These are phyloP conservation scores for Archocentrus centrarchus DNA, from an alignment of 2,113 vertebrate genomes.

Conservation along the genomic window DNA sequence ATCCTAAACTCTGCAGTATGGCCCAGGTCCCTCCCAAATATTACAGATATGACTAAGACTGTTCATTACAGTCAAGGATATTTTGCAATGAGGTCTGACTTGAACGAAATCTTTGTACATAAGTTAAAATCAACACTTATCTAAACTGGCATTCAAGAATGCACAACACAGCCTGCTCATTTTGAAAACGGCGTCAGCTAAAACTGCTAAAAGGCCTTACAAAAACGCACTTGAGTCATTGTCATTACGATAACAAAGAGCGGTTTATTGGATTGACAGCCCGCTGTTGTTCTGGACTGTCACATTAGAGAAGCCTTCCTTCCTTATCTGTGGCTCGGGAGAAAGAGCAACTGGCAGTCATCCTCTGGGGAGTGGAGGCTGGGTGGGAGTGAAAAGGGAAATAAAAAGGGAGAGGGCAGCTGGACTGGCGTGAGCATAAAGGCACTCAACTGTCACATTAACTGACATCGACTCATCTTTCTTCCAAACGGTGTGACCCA, in stretches of 20 bases:
- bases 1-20: constrained; percentile 1
- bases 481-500: constrained; percentile 49
- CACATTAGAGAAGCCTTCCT: constrained; percentile 61
- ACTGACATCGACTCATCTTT: constrained; percentile 52
- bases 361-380: constrained; percentile 49
- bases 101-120: background rate
- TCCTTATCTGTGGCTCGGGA: constrained; percentile 66
- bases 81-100: background rate
- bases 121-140: constrained; percentile 24
- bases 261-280: constrained; percentile 50
- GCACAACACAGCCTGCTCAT: constrained; percentile 22
- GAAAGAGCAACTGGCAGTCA: constrained; percentile 64
- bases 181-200: constrained; percentile 14
- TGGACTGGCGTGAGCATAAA: constrained; percentile 47
- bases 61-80: background rate
- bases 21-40: background rate
- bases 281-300: constrained; percentile 52
- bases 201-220: constrained; percentile 25
- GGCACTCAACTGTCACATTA: constrained; percentile 58
- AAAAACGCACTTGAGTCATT: constrained; percentile 36
- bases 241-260: constrained; percentile 48
- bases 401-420: constrained; percentile 48
- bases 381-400: constrained; percentile 23
- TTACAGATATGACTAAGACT: background rate
- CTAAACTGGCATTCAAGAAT: constrained; percentile 9